Evolutionary conservation across 1,140 invertebrate genomes (phyloP), one percentile per base, ranked within the genome.

Genomic region (Ceratitis capitata): DNA sequence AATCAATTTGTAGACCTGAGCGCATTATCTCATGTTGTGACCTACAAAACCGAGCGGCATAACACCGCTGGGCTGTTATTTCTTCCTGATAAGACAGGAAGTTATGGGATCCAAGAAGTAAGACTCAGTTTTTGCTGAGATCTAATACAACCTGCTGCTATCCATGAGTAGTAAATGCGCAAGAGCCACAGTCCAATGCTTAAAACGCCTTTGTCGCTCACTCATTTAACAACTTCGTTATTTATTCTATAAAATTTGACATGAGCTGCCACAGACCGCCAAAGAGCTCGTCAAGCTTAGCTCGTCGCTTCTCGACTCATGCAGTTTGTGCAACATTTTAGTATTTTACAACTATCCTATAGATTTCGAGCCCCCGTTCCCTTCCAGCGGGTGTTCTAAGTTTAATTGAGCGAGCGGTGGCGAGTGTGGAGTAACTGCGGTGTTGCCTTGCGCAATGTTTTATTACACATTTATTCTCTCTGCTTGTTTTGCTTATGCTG

Each of bases 391-490:
- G 19, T 61, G 64, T 16, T 45, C 10, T 23, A 78, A 6, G 14
- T 39, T 47, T 9, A 10, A 35, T 78, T 78, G 39, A 47, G 39
- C 45, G 9, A n/a, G n/a, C n/a, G n/a, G n/a, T n/a, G n/a, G n/a
- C n/a, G n/a, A n/a, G n/a, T n/a, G n/a, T n/a, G n/a, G n/a, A n/a
- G 69, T 14, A n/a, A 78, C 16, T 47, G 69, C 42, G 23, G 23
- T n/a, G 69, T 39, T 78, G 69, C 42, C 39, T 78, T 78, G 69
- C 69, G 69, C 39, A 35, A 78, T 78, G 69, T 78, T 78, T 78
- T 45, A 45, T 45, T 78, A 78, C 39, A 45, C 14, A 23, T 42
- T 78, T 45, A 16, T 7, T 23, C n/a, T 78, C 69, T 35, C 39
- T 45, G 6, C 39, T 78, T 19, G 58, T 64, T 64, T 64, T 32